A percentile compares a stretch with the other conserved stretches of the same genome.
Evolutionary conservation across 2,888 invertebrate species (phyloP).

Genomic region (Dynastes tityus): DNA sequence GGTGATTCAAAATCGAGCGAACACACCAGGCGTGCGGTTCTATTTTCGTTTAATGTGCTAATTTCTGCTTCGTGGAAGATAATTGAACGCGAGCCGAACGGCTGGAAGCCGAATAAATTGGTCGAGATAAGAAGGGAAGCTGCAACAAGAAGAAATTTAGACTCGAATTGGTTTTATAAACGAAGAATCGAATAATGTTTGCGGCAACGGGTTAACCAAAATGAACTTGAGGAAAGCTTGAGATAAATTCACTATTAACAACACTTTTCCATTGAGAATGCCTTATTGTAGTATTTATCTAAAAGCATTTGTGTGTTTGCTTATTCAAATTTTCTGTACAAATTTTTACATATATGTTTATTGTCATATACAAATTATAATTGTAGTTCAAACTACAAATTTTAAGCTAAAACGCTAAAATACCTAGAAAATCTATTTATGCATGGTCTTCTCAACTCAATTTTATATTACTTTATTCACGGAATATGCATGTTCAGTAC

Average conservation of each 20-base stretch:
- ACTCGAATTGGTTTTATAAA: slow-evolving; percentile 8
- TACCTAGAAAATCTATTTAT: no score
- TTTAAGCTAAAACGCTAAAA: no score
- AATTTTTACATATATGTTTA: no score
- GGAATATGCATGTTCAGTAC: no score
- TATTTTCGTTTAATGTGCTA: slow-evolving; percentile 47
- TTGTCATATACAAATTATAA: no score
- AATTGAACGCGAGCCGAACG: slow-evolving; percentile 38
- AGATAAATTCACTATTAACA: background rate
- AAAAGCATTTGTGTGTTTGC: background rate
- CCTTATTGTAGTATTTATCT: background rate
- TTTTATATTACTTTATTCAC: no score
- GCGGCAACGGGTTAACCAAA: background rate
- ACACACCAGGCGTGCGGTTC: slow-evolving; percentile 35
- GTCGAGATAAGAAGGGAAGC: slow-evolving; percentile 16
- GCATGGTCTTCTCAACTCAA: no score
- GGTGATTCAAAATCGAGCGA: slow-evolving; percentile 45
- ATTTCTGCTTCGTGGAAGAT: slow-evolving; percentile 47
- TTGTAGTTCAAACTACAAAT: no score
- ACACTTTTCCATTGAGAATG: background rate
- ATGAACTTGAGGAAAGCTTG: slow-evolving; percentile 11
- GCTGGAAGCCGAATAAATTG: slow-evolving; percentile 30
- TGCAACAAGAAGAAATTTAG: background rate
- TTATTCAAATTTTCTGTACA: background rate
- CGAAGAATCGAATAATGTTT: background rate